phyloP scores from a whole-genome alignment of 1,140 invertebrate species.

The Triops longicaudatus region DNA sequence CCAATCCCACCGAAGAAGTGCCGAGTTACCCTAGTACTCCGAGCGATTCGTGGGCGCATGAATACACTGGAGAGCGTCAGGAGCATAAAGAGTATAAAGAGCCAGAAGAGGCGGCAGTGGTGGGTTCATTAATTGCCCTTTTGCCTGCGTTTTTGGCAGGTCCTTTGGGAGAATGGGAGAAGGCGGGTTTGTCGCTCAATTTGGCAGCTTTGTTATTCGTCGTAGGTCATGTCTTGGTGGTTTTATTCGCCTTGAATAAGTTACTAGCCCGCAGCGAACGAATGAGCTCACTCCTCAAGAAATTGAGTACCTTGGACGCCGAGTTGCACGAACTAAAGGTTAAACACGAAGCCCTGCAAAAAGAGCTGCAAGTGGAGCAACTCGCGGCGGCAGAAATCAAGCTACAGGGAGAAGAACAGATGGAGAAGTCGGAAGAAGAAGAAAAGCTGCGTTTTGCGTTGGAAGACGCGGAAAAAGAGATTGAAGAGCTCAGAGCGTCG shows the following conservation, averaged over 20 bases:
- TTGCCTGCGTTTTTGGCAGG: background rate
- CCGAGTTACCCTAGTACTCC: background rate
- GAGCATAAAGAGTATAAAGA: background rate
- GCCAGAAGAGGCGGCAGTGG: background rate
- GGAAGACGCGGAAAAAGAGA: conserved; percentile 18
- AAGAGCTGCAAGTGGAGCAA: background rate
- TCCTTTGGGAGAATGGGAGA: background rate
- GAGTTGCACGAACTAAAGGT: background rate
- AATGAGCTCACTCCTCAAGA: background rate
- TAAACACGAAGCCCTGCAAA: background rate
- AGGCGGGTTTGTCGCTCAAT: background rate
- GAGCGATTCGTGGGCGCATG: background rate
- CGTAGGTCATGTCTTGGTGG: background rate
- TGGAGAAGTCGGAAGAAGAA: background rate
- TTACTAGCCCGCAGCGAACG: background rate
- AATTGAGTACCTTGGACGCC: background rate
- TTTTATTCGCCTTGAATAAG: background rate
- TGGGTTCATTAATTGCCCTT: background rate
- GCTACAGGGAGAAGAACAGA: background rate
- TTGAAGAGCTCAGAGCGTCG: conserved; percentile 38
- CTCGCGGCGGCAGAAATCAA: background rate
- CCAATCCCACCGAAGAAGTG: too few relatives aligned
- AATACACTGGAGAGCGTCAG: background rate
- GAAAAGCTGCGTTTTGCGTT: background rate
- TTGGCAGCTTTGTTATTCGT: background rate